Conservation (phyloP, 2,888 invertebrate species). For the Mongoloraphidia duomilia region DNA sequence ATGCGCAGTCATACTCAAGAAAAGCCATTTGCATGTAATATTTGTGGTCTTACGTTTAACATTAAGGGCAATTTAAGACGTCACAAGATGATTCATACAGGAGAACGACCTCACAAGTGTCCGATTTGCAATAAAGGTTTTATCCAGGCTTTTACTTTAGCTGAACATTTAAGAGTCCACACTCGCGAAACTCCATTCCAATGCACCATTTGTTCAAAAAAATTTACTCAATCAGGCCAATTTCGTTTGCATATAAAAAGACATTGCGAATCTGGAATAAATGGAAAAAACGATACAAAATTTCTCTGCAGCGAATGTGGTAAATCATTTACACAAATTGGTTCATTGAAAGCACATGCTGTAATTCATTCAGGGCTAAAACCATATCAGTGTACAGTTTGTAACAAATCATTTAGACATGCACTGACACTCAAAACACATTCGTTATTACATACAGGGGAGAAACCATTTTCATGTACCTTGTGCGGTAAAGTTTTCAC, state of each 20-base stretch:
- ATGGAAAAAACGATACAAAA: no score
- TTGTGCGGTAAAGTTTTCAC: constrained; percentile 3
- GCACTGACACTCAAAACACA: constrained; percentile 4
- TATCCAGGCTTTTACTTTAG: constrained; percentile 9
- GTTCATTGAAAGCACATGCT: constrained; percentile 1
- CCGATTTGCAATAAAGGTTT: background rate
- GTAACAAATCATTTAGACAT: constrained; percentile 4
- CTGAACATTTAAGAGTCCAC: background rate
- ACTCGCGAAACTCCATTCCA: constrained; percentile 3
- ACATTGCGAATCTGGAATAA: background rate
- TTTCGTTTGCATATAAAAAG: constrained; percentile 6
- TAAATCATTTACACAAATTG: constrained; percentile 2
- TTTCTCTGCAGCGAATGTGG: background rate
- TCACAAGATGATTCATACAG: constrained; percentile 1
- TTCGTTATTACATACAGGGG: constrained; percentile 2
- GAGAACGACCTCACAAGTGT: background rate
- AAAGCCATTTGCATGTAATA: background rate
- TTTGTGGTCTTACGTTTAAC: background rate
- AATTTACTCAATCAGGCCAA: constrained; percentile 3
- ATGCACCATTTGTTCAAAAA: constrained; percentile 9
- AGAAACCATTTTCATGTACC: background rate
- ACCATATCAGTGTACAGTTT: constrained; percentile 2
- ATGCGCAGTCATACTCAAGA: background rate
- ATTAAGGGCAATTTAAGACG: background rate
- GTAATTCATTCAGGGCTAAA: constrained; percentile 2